Conservation (phyloP, 1,140 invertebrate genomes). For the Calycopis cecrops region DNA sequence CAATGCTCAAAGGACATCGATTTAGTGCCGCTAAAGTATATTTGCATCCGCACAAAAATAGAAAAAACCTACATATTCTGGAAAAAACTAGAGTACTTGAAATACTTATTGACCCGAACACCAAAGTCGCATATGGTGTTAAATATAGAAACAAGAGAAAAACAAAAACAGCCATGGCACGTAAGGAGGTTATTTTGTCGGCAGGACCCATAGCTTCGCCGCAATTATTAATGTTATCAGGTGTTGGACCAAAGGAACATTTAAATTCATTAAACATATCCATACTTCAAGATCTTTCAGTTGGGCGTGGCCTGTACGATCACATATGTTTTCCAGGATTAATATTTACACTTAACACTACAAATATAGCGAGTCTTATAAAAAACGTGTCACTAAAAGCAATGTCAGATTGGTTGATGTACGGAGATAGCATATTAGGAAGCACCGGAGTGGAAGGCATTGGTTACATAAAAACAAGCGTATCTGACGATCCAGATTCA, state of each 20-base stretch:
- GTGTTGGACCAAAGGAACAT: constrained; percentile 77
- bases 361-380: constrained; percentile 55
- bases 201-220: constrained; percentile 78
- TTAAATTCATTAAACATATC: constrained; percentile 73
- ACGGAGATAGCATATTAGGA: constrained; percentile 68
- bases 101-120: constrained; percentile 78
- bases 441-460: constrained; percentile 79
- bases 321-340: constrained; percentile 80
- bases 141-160: constrained; percentile 74
- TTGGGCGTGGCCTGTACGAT: constrained; percentile 78
- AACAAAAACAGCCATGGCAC: constrained; percentile 52
- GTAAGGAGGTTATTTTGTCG: constrained; percentile 77
- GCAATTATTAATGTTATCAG: constrained; percentile 80
- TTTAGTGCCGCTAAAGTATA: constrained; percentile 76
- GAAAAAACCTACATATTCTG: constrained; percentile 81
- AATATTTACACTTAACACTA: constrained; percentile 75
- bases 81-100: constrained; percentile 77
- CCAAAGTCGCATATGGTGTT: constrained; percentile 80
- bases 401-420: constrained; percentile 55
- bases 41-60: constrained; percentile 74
- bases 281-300: constrained; percentile 69
- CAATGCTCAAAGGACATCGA: constrained; percentile 72
- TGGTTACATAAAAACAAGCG: constrained; percentile 78
- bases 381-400: constrained; percentile 26
- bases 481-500: constrained; percentile 72